Base-by-base conservation (phyloP, 2,113 vertebrate genomes). In the Microcebus lehilahytsara region DNA sequence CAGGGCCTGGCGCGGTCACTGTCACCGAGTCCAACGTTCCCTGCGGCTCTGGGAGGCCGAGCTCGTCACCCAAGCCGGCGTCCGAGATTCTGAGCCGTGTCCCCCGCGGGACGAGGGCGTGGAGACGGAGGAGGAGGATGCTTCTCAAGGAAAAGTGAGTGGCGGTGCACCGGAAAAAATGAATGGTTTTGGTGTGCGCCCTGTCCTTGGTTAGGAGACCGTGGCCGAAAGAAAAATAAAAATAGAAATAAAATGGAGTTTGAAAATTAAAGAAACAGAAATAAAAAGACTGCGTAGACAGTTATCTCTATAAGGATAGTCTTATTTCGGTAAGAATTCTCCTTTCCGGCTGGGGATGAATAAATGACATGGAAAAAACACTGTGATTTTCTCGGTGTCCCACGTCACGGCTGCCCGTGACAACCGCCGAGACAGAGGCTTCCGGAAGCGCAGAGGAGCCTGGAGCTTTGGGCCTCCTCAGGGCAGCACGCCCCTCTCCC, bases 291-390 rank as follows among this genome's bases (percentile, higher is more conserved):
- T 8, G 14, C 20, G 10, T 22, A 42, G 37, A 49, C 20, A 1
- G 0, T 30, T 67, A 3, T 22, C 62, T 51, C 66, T 58, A 5
- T 8, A 14, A 58, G 22, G 66, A 1, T 19, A 4, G 3, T 23
- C 92, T 66, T 34, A 46, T 4, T 16, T 78, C 79, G 37, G 3
- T 5, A 40, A 42, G 25, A 49, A 60, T 23, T 6, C 42, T 17
- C 19, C 22, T 13, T 25, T 56, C 30, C 17, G 6, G 0, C 40
- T 12, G 42, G 10, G 53, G 9, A 17, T 0, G n/a, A 27, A 17
- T 3, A 69, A 42, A 11, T 0, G 30, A 6, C 12, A 0, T 0
- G 3, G 53, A 0, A 4, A 4, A 4, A 23, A 7, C 6, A 14
- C 27, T 22, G 16, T 1, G 3, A 53, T 9, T 5, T 10, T 32